Conservation (phyloP, 2,888 invertebrate species). For the Lissonota sp. region DNA sequence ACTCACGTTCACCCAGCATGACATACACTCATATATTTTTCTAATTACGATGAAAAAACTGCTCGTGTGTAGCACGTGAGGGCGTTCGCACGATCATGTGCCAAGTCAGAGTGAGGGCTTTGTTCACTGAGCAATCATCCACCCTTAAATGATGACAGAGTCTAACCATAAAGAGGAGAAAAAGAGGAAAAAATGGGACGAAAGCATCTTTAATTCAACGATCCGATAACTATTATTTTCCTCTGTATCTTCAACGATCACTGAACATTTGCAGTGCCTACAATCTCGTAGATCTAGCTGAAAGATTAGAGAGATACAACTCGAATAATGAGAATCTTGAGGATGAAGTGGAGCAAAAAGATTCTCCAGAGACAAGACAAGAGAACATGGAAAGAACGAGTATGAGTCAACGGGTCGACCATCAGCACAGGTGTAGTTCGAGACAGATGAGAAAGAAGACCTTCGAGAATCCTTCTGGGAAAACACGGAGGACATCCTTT, state of each 20-base stretch:
- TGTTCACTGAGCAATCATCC: neutral
- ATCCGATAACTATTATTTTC: slow-evolving; percentile 32
- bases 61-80: slow-evolving; percentile 16
- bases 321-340: neutral
- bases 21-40: slow-evolving; percentile 14
- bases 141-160: slow-evolving; percentile 19
- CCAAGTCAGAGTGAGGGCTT: neutral
- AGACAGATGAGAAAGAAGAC: neutral
- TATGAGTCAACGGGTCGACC: slow-evolving; percentile 19
- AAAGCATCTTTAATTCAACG: slow-evolving; percentile 31
- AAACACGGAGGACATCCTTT: slow-evolving; percentile 17
- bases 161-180: slow-evolving; percentile 23
- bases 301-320: neutral
- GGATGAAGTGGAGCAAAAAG: neutral
- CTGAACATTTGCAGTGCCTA: slow-evolving; percentile 2
- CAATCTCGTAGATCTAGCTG: neutral
- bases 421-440: neutral
- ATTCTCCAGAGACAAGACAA: neutral
- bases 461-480: slow-evolving; percentile 17
- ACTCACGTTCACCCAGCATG: slow-evolving; percentile 4
- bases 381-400: slow-evolving; percentile 18
- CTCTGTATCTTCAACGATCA: slow-evolving; percentile 31
- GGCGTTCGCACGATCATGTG: slow-evolving; percentile 15
- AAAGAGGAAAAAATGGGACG: neutral
- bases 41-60: slow-evolving; percentile 29